These are phyloP conservation scores for Notolabrus celidotus DNA, from an alignment of 2,797 vertebrate species.

Conservation along the genomic window DNA sequence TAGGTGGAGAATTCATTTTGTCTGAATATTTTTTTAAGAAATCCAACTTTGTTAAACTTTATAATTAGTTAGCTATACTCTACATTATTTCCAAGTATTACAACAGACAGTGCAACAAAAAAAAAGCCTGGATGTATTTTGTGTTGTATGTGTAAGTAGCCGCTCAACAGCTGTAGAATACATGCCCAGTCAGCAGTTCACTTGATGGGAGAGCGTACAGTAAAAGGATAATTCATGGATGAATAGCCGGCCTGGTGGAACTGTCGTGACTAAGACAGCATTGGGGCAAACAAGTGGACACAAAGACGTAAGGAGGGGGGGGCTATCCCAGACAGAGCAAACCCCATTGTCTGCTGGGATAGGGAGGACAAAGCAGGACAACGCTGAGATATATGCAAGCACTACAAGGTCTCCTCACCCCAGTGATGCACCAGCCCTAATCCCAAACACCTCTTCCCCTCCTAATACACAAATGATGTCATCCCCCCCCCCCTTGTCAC, in stretches of 20 bases:
- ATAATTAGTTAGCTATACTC: too few species aligned
- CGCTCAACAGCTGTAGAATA: conserved; percentile 2
- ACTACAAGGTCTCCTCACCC: conserved; percentile 73
- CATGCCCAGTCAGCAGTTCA: conserved; percentile 15
- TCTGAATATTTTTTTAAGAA: too few species aligned
- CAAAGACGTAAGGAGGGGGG: conserved; percentile 54
- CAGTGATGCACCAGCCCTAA: conserved; percentile 69
- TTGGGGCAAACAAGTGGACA: conserved; percentile 67
- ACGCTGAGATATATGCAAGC: conserved; percentile 68
- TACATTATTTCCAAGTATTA: too few species aligned
- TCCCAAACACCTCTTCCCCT: conserved; percentile 70
- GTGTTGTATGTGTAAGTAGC: background rate
- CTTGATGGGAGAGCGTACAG: conserved; percentile 31
- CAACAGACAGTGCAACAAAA: background rate
- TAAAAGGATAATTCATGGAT: conserved; percentile 39
- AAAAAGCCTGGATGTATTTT: too few species aligned
- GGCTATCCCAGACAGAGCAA: conserved; percentile 59
- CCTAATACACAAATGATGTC: conserved; percentile 76
- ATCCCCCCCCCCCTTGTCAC: conserved; percentile 32
- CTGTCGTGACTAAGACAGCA: conserved; percentile 49
- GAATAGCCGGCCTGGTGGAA: conserved; percentile 42
- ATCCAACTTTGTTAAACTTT: too few species aligned
- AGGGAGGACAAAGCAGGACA: conserved; percentile 70
- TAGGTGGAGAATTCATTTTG: too few species aligned
- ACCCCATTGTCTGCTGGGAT: conserved; percentile 75